phyloP scores from a whole-genome alignment of 2,113 vertebrate species.

The Aptenodytes forsteri region DNA sequence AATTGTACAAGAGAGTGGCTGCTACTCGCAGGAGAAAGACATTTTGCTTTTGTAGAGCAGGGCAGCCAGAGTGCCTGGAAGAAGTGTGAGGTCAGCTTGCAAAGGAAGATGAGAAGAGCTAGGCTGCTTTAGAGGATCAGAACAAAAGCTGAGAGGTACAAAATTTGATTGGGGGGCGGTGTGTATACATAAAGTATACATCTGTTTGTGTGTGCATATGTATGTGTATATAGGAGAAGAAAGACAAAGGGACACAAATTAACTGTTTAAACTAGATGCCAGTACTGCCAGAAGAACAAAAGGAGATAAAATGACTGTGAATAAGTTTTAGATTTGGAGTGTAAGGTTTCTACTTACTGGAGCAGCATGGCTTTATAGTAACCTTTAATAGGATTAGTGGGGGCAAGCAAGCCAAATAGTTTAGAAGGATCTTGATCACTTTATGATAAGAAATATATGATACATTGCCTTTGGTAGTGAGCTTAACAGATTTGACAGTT shows the following conservation, averaged over 20 bases:
- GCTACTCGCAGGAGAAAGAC: not conserved
- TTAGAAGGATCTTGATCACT: not conserved
- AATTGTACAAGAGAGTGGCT: not conserved
- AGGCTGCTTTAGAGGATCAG: not conserved
- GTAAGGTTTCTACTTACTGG: not conserved
- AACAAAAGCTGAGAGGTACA: not conserved
- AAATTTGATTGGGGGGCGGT: too few species aligned
- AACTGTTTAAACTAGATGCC: not conserved
- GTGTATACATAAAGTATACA: not conserved
- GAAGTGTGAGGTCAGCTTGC: not conserved
- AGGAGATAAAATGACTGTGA: not conserved
- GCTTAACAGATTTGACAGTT: not conserved
- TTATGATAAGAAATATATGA: not conserved
- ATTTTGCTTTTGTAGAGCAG: not conserved
- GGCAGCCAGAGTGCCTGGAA: not conserved
- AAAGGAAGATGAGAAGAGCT: not conserved
- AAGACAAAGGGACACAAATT: not conserved
- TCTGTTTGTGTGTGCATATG: not conserved
- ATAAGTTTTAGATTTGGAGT: not conserved
- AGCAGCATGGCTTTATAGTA: not conserved
- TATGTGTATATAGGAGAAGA: not conserved
- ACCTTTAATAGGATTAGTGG: not conserved
- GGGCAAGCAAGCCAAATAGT: not conserved
- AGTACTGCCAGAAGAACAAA: not conserved
- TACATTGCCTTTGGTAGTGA: not conserved